phyloP scores from a whole-genome alignment of 2,797 vertebrate species.

The Poecile montanus region DNA sequence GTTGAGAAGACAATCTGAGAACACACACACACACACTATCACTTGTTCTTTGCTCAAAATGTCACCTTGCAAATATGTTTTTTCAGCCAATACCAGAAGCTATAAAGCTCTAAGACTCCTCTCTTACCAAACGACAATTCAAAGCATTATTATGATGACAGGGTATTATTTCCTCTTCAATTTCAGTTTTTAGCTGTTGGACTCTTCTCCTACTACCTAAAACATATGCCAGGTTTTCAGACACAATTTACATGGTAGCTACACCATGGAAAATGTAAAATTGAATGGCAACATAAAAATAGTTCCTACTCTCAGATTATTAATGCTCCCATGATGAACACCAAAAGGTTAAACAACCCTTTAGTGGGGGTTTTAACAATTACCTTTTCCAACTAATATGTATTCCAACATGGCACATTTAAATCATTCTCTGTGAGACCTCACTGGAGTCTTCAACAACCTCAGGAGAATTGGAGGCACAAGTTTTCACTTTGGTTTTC shows the following conservation, averaged over 20 bases:
- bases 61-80: background rate
- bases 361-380: background rate
- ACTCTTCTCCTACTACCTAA: background rate
- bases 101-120: background rate
- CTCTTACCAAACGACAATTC: background rate
- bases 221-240: background rate
- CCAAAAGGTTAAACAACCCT: background rate
- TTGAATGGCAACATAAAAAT: background rate
- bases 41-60: background rate
- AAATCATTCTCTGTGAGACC: background rate
- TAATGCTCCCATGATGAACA: background rate
- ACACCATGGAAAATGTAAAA: background rate
- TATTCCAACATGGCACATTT: background rate
- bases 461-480: background rate
- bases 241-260: background rate
- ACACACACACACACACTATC: background rate
- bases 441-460: background rate
- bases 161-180: background rate
- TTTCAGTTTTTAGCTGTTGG: background rate
- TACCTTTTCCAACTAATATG: background rate
- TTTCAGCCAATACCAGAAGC: background rate
- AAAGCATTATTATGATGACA: background rate
- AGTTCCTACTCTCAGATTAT: background rate
- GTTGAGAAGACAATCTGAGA: background rate
- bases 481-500: accelerated